phyloP scores from a whole-genome alignment of 53 echinoderm and acorn worm species.

The Antedon mediterranea region DNA sequence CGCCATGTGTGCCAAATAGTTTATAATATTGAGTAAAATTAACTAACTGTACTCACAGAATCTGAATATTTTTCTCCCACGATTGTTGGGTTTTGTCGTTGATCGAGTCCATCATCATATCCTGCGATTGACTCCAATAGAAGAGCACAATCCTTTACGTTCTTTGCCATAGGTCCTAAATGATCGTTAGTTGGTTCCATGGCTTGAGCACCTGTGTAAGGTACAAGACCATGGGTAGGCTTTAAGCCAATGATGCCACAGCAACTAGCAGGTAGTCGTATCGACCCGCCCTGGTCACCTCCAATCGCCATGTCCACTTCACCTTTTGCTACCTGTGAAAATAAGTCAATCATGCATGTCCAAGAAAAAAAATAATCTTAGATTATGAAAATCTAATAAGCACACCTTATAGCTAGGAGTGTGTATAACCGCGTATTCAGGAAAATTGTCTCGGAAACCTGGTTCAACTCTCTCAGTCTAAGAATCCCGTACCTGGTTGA shows the following conservation, averaged over 20 bases:
- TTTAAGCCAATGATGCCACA: slow-evolving; percentile 59
- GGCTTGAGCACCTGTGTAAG: slow-evolving; percentile 52
- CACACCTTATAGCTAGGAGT: too few relatives aligned
- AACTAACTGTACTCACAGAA: slow-evolving; percentile 23
- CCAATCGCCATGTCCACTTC: slow-evolving; percentile 68
- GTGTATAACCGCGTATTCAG: too few relatives aligned
- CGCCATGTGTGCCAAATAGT: too few relatives aligned
- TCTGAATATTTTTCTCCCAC: slow-evolving; percentile 16
- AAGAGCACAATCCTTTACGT: slow-evolving; percentile 60
- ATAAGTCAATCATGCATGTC: too few relatives aligned
- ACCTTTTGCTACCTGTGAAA: slow-evolving; percentile 33
- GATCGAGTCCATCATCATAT: slow-evolving; percentile 27
- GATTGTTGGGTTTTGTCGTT: slow-evolving; percentile 11
- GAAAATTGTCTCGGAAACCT: too few relatives aligned
- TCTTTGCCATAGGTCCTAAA: slow-evolving; percentile 56
- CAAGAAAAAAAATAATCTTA: too few relatives aligned
- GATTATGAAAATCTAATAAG: too few relatives aligned
- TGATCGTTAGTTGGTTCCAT: slow-evolving; percentile 41
- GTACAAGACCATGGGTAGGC: slow-evolving; percentile 50
- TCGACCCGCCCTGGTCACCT: slow-evolving; percentile 64
- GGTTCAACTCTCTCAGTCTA: too few relatives aligned
- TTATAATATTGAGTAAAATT: too few relatives aligned
- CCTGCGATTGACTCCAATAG: slow-evolving; percentile 52
- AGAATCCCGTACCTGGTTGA: too few relatives aligned
- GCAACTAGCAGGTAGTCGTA: slow-evolving; percentile 47